A percentile compares a stretch with the other conserved stretches of the same genome.
phyloP scores from a whole-genome alignment of 1,140 invertebrate genomes.

The Coelopa frigida region DNA sequence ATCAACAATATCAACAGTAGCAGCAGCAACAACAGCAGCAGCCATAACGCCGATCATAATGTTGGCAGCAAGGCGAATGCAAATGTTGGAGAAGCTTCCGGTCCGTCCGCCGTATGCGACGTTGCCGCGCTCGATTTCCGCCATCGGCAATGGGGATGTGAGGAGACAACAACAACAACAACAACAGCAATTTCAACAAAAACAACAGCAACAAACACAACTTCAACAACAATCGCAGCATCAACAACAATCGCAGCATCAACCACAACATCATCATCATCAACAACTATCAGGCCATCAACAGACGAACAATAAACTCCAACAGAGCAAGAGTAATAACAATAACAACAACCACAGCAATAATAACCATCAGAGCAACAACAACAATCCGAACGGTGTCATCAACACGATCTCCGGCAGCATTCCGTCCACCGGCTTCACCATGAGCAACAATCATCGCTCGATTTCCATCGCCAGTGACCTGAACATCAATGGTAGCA shows the following conservation, averaged over 20 bases:
- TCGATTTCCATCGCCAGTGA: background rate
- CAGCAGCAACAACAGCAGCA: constrained; percentile 1
- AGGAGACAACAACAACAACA: constrained; percentile 5
- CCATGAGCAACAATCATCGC: background rate
- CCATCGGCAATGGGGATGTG: background rate
- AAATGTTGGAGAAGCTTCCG: no score
- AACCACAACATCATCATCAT: constrained; percentile 4
- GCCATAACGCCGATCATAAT: constrained; percentile 13
- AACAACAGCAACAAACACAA: constrained; percentile 8
- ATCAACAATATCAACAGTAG: constrained; percentile 8
- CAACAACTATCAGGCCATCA: no score
- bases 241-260: constrained; percentile 8
- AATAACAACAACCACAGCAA: constrained; percentile 5
- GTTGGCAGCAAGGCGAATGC: constrained; percentile 20
- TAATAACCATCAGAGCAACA: constrained; percentile 11
- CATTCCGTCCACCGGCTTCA: constrained; percentile 30
- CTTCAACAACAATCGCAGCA: constrained; percentile 1
- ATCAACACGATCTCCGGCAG: constrained; percentile 40
- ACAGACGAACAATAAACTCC: no score
- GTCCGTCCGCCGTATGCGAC: constrained; percentile 38
- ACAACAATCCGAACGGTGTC: constrained; percentile 19
- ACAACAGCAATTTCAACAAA: constrained; percentile 5
- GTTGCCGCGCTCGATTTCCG: constrained; percentile 20
- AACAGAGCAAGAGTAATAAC: constrained; percentile 15
- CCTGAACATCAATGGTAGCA: background rate